Conservation (phyloP, 2,888 invertebrate genomes). For the Neria commutata region DNA sequence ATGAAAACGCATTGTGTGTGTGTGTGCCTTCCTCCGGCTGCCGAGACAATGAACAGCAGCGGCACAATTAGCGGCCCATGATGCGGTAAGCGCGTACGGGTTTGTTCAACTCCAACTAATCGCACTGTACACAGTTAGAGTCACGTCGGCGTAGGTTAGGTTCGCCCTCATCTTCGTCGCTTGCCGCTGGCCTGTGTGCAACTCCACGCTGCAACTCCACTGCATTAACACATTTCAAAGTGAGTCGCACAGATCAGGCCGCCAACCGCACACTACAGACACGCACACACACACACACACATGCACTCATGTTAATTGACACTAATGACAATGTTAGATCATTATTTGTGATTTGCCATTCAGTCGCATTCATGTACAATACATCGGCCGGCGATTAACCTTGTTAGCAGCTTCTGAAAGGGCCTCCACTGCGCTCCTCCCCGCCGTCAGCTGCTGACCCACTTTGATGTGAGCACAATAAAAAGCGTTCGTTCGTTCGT, state of each 20-base stretch:
- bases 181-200: too few relatives aligned
- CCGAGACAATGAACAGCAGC: too few relatives aligned
- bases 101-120: too few relatives aligned
- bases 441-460: constrained; percentile 1
- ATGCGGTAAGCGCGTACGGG: too few relatives aligned
- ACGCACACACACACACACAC: background rate
- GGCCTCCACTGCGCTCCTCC: background rate
- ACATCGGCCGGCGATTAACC: background rate
- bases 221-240: background rate
- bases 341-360: constrained; percentile 6
- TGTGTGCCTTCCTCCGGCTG: too few relatives aligned
- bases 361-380: constrained; percentile 5
- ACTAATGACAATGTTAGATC: constrained; percentile 1
- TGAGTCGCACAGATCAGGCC: too few relatives aligned
- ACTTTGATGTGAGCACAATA: background rate
- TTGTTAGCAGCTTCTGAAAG: background rate
- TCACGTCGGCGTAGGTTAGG: too few relatives aligned
- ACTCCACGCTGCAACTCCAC: too few relatives aligned
- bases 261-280: constrained; percentile 4
- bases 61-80: too few relatives aligned
- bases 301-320: constrained; percentile 7
- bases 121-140: too few relatives aligned
- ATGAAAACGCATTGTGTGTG: too few relatives aligned
- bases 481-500: background rate
- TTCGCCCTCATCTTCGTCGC: too few relatives aligned